Conservation (phyloP, 2,113 vertebrate genomes). For the Paradisaea rubra region DNA sequence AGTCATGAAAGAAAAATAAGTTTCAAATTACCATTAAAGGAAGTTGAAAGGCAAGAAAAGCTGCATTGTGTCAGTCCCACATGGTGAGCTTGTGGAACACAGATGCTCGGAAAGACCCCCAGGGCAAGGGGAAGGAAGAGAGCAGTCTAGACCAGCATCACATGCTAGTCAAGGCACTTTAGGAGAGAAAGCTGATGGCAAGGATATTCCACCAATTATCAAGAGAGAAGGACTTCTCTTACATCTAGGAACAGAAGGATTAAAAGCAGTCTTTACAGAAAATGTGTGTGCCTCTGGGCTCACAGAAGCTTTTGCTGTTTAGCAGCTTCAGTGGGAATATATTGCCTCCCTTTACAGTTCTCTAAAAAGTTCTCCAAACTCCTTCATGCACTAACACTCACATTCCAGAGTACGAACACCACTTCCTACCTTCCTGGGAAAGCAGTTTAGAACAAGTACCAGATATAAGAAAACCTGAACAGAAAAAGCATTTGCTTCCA, state of each 20-base stretch:
- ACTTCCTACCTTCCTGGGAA: slow-evolving; percentile 6
- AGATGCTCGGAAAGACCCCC: not conserved
- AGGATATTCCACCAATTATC: not conserved
- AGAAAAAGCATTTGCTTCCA: not conserved
- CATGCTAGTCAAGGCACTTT: not conserved
- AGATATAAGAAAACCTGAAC: not conserved
- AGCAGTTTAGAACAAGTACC: not conserved
- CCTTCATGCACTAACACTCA: not conserved
- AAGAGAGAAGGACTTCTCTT: not conserved
- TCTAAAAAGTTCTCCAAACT: not conserved
- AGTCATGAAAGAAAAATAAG: not conserved
- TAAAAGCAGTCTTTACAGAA: not conserved
- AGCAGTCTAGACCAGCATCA: not conserved
- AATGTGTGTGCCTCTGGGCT: not conserved
- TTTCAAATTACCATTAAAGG: not conserved
- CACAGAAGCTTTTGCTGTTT: not conserved
- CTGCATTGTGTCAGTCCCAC: not conserved
- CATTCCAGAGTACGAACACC: not conserved
- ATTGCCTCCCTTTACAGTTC: not conserved
- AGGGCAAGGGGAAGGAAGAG: not conserved
- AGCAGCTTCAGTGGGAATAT: not conserved
- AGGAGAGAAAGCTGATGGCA: not conserved
- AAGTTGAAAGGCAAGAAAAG: slow-evolving; percentile 5
- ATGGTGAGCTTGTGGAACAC: not conserved
- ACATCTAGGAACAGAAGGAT: not conserved